Conservation (phyloP, 2,888 invertebrate genomes). For the Mythimna impura region DNA sequence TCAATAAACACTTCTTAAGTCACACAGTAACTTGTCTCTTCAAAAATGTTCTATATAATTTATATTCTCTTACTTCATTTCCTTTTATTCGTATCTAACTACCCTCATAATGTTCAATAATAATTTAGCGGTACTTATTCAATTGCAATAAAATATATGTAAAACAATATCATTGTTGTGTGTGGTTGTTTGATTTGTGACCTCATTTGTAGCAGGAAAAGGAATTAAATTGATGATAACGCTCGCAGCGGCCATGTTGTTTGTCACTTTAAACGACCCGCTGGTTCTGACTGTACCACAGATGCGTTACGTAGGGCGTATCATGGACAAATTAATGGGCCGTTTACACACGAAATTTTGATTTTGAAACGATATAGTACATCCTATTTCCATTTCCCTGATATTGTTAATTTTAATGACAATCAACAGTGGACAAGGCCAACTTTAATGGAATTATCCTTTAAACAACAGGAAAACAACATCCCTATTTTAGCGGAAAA, state of each 20-base stretch:
- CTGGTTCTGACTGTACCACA: constrained; percentile 53
- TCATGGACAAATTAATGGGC: constrained; percentile 36
- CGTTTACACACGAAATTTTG: constrained; percentile 2
- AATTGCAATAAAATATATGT: constrained; percentile 54
- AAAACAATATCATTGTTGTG: constrained; percentile 69
- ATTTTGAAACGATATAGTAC: neutral
- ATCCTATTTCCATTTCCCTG: neutral
- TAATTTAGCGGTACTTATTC: constrained; percentile 40
- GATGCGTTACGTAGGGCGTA: constrained; percentile 60
- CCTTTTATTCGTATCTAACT: constrained; percentile 57
- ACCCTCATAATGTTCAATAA: constrained; percentile 59
- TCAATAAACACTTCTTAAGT: constrained; percentile 40
- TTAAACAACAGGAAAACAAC: constrained; percentile 20
- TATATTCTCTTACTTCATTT: constrained; percentile 16
- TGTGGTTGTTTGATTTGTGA: constrained; percentile 83
- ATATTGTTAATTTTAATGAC: neutral
- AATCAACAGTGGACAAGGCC: neutral
- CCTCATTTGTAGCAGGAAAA: constrained; percentile 89
- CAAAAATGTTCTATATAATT: constrained; percentile 5
- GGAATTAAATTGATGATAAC: constrained; percentile 88
- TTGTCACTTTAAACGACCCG: constrained; percentile 69
- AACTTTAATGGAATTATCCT: neutral
- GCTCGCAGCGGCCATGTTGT: constrained; percentile 77
- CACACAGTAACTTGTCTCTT: constrained; percentile 40
- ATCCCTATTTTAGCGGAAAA: constrained; percentile 5